Conservation (phyloP, 2,797 vertebrate genomes). For the Heterohyrax brucei region DNA sequence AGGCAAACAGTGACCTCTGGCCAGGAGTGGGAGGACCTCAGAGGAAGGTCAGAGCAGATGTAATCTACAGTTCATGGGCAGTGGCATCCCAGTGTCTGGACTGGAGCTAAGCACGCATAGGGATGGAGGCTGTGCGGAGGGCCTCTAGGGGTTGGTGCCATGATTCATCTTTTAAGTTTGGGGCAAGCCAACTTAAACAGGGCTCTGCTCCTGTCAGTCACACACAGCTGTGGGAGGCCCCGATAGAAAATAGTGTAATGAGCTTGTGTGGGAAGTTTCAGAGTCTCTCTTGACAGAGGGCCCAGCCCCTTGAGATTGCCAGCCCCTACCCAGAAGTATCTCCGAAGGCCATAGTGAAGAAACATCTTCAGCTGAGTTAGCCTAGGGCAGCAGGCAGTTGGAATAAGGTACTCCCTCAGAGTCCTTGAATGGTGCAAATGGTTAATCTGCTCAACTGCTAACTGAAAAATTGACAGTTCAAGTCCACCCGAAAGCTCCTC, state of each 20-base stretch:
- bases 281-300: not conserved
- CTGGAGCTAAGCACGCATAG: not conserved
- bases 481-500: not conserved
- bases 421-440: not conserved
- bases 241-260: not conserved
- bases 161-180: not conserved
- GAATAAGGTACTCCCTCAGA: not conserved
- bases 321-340: too few relatives aligned
- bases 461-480: not conserved
- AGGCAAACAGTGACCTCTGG: not conserved
- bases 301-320: not conserved
- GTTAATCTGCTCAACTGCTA: not conserved
- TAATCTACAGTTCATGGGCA: not conserved
- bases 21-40: not conserved
- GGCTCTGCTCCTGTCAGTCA: slow-evolving; percentile 34
- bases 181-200: slow-evolving; percentile 26
- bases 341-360: not conserved
- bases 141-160: not conserved
- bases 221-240: not conserved
- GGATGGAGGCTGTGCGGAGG: not conserved
- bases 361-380: not conserved
- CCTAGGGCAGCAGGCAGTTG: not conserved
- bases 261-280: not conserved
- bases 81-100: too few relatives aligned
- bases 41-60: not conserved